phyloP scores from a whole-genome alignment of 1,140 invertebrate species.

The Neodiprion virginianus region DNA sequence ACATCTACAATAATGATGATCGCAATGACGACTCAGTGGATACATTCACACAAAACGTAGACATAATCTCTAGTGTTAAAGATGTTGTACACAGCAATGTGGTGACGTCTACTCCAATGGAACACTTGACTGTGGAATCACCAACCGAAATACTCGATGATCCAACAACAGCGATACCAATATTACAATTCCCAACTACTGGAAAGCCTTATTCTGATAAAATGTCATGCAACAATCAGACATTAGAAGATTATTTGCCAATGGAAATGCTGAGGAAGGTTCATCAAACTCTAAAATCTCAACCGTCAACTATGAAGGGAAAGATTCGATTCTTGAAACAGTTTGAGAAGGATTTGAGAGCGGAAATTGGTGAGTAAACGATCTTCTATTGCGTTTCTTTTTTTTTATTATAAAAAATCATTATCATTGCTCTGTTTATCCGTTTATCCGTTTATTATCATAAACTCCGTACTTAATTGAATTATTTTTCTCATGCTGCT shows the following conservation, averaged over 20 bases:
- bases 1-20: neutral
- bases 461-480: slow-evolving; percentile 10
- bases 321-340: slow-evolving; percentile 51
- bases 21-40: neutral
- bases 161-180: slow-evolving; percentile 22
- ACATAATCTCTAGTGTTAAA: no score
- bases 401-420: slow-evolving; percentile 4
- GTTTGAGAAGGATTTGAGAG: slow-evolving; percentile 45
- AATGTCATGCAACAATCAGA: neutral
- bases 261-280: slow-evolving; percentile 52
- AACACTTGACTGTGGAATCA: neutral
- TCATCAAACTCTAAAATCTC: slow-evolving; percentile 49
- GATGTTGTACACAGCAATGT: neutral
- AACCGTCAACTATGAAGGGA: slow-evolving; percentile 41
- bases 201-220: slow-evolving; percentile 13
- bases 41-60: no score
- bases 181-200: slow-evolving; percentile 24
- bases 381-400: neutral
- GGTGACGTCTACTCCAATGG: neutral
- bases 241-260: slow-evolving; percentile 46
- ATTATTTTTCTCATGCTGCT: slow-evolving; percentile 12
- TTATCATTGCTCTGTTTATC: neutral
- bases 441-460: slow-evolving; percentile 11
- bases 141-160: slow-evolving; percentile 1
- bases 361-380: slow-evolving; percentile 46